phyloP scores from a whole-genome alignment of 2,888 invertebrate genomes.

The Drosophila pegasa region DNA sequence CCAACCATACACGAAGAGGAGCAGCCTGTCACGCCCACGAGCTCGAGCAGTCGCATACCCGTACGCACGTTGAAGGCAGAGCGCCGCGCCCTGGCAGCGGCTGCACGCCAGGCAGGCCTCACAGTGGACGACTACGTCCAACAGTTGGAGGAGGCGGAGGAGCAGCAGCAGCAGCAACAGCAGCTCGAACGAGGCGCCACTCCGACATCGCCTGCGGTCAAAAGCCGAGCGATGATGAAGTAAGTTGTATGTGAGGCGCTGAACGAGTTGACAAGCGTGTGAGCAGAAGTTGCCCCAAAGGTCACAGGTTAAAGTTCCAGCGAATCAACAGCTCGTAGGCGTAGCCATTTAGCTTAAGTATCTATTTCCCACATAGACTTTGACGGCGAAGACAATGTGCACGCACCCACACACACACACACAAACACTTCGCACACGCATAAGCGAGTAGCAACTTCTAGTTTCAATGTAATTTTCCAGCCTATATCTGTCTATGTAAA shows the following conservation, averaged over 20 bases:
- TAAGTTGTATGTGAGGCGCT: constrained; percentile 72
- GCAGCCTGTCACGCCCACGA: constrained; percentile 46
- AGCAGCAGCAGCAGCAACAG: constrained; percentile 25
- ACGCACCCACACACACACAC: constrained; percentile 34
- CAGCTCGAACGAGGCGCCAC: constrained; percentile 27
- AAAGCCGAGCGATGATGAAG: constrained; percentile 79
- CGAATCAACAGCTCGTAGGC: constrained; percentile 42
- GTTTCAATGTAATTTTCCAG: constrained; percentile 25
- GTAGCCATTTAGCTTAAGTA: constrained; percentile 29
- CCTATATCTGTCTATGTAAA: constrained; percentile 36
- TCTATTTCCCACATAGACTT: constrained; percentile 35
- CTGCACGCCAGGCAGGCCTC: constrained; percentile 69
- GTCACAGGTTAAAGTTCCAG: constrained; percentile 43
- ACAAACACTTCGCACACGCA: constrained; percentile 32
- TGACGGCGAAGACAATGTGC: constrained; percentile 24
- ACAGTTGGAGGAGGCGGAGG: constrained; percentile 49
- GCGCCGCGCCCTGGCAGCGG: constrained; percentile 78
- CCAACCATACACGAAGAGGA: constrained; percentile 60
- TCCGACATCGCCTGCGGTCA: constrained; percentile 53
- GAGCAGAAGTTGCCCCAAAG: constrained; percentile 25
- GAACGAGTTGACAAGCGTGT: constrained; percentile 61
- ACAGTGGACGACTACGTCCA: constrained; percentile 61
- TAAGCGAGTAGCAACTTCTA: constrained; percentile 23
- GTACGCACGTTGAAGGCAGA: constrained; percentile 84
- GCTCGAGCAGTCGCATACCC: constrained; percentile 83